Conservation (phyloP, 2,888 invertebrate genomes). For the Noctua comes region DNA sequence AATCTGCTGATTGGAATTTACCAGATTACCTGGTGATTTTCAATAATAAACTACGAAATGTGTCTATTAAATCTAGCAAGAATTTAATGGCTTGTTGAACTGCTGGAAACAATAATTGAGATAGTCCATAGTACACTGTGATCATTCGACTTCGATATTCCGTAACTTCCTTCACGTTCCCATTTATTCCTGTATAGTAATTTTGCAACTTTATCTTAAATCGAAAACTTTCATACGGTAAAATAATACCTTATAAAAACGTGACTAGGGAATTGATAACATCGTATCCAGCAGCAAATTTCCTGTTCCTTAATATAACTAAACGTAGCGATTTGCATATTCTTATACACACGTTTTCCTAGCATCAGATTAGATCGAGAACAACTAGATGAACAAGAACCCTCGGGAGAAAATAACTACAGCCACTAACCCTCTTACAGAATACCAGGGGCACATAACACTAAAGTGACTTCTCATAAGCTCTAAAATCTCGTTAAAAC, state of each 20-base stretch:
- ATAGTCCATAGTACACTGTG: neutral
- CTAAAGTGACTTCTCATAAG: slow-evolving; percentile 55
- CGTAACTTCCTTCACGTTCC: neutral
- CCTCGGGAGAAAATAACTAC: slow-evolving; percentile 4
- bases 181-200: neutral
- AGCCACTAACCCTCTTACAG: slow-evolving; percentile 10
- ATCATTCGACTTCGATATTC: slow-evolving; percentile 5
- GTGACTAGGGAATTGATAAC: slow-evolving; percentile 46
- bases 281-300: slow-evolving; percentile 23
- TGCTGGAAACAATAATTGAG: neutral
- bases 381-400: slow-evolving; percentile 5
- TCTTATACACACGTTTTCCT: slow-evolving; percentile 26
- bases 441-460: slow-evolving; percentile 29
- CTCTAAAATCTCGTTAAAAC: slow-evolving; percentile 65
- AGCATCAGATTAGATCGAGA: slow-evolving; percentile 22
- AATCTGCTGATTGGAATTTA: neutral
- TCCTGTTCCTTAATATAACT: slow-evolving; percentile 12
- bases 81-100: neutral
- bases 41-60: neutral
- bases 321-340: slow-evolving; percentile 31
- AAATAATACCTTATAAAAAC: slow-evolving; percentile 18
- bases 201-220: slow-evolving; percentile 32
- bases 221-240: slow-evolving; percentile 26
- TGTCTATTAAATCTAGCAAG: neutral
- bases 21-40: neutral